Evolutionary conservation across 1,140 invertebrate genomes (phyloP), one percentile per base, ranked within the genome.

Genomic region (Mizuhopecten yessoensis): DNA sequence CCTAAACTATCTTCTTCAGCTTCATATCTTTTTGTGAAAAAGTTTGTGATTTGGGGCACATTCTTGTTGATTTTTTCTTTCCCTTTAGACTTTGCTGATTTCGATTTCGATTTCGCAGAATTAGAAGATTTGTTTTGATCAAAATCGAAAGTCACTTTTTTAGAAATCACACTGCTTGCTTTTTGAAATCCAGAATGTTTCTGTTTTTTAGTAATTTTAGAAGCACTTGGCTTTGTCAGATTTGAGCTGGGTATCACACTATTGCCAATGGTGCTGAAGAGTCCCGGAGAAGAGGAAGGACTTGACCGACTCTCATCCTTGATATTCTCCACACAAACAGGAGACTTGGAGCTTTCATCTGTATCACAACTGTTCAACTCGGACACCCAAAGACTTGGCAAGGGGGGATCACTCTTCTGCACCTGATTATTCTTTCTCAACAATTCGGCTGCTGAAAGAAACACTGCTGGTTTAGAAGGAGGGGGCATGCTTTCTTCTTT

Each of bases 131-230:
- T 13, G 5, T 11, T 11, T 5, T 29, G 23, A 75, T 75, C 57
- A 75, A 75, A 75, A 75, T 75, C 57, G 29, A 75, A 75, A 17
- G 57, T 75, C 29, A 75, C 57, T 75, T 75, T 75, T 75, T 75
- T 75, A 5, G 57, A 75, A 29, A 75, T n/a, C n/a, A 75, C 57
- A 9, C 5, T 75, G 57, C 57, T 75, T 0, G 57, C 57, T 75
- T 75, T 75, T 75, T 75, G 57, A 75, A 75, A 75, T 29, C 57
- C 57, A 75, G 57, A 75, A 29, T 29, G n/a, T 11, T 75, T n/a
- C 11, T n/a, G 23, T 29, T 75, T n/a, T 75, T 75, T 75, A n/a
- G 2, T n/a, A 29, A 29, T 29, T 29, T 75, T 23, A 75, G 57
- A 75, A 75, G 29, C 23, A 75, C 57, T 29, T 75, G 57, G 57